These are phyloP conservation scores for Fregetta grallaria DNA, from an alignment of 2,113 vertebrate species.

Conservation along the genomic window DNA sequence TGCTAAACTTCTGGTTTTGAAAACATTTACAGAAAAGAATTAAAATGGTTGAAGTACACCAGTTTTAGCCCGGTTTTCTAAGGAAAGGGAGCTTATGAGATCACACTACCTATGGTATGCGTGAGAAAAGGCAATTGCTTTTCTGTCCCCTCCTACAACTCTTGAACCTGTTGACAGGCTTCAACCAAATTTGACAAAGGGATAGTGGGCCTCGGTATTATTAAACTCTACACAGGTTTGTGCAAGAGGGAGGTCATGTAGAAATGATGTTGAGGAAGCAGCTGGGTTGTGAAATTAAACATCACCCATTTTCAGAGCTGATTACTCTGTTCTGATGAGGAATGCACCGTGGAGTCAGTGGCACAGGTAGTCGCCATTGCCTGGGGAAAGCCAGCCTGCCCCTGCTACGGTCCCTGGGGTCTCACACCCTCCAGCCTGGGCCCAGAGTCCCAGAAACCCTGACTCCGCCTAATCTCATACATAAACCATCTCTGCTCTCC, in stretches of 20 bases:
- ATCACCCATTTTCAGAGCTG: background rate
- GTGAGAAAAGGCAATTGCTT: background rate
- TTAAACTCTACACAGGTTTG: background rate
- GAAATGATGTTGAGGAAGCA: background rate
- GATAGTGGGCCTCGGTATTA: background rate
- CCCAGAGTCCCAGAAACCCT: background rate
- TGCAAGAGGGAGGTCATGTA: background rate
- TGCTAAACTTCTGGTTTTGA: background rate
- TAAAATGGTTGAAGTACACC: background rate
- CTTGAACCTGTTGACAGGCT: background rate
- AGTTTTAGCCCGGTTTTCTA: background rate
- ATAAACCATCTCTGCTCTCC: background rate
- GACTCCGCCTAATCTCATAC: background rate
- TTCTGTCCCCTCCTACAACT: background rate
- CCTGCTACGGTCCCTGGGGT: background rate
- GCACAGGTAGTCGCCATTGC: background rate
- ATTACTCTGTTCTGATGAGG: background rate
- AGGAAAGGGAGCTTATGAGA: background rate
- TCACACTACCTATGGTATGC: fast-evolving
- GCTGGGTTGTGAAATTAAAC: background rate
- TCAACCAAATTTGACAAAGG: background rate
- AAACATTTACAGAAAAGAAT: background rate
- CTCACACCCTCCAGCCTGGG: background rate
- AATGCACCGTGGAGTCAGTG: background rate
- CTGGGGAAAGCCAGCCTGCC: background rate